Conservation (phyloP, 2,888 invertebrate genomes). For the Dryocosmus kuriphilus region DNA sequence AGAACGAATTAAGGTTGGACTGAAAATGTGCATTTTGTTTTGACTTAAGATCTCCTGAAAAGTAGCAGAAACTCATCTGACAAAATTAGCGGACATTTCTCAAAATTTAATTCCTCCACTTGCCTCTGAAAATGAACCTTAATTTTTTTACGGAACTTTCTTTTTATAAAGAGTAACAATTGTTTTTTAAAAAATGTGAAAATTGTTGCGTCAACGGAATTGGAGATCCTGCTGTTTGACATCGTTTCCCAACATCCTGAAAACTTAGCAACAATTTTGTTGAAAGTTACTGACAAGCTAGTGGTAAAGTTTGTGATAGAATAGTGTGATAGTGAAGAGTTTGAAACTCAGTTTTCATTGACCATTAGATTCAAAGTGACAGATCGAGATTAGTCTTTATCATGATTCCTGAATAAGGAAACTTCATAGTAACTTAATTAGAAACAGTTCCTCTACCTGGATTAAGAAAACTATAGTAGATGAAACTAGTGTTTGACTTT, state of each 20-base stretch:
- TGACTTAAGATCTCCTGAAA: neutral
- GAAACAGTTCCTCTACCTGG: too few species aligned
- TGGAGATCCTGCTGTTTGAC: neutral
- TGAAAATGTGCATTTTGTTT: neutral
- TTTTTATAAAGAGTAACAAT: neutral
- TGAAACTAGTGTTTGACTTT: too few species aligned
- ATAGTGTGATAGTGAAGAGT: slow-evolving; percentile 4
- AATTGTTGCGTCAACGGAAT: slow-evolving; percentile 4
- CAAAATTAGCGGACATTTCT: neutral
- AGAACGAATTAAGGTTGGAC: neutral
- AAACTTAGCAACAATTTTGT: slow-evolving; percentile 17
- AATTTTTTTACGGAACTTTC: neutral
- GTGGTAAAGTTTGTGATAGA: slow-evolving; percentile 14
- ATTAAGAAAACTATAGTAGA: too few species aligned
- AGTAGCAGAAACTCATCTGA: neutral
- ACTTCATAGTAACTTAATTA: neutral
- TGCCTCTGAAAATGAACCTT: neutral
- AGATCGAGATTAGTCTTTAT: neutral
- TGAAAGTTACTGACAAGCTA: slow-evolving; percentile 28
- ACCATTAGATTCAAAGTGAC: slow-evolving; percentile 9
- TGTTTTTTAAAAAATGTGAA: neutral
- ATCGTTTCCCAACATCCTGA: slow-evolving; percentile 17
- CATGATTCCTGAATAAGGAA: neutral
- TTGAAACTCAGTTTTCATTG: slow-evolving; percentile 6
- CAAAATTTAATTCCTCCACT: neutral